A percentile compares a stretch with the other conserved stretches of the same genome.
Evolutionary conservation across 2,888 invertebrate genomes (phyloP).

Genomic region (Dryomyza anilis): DNA sequence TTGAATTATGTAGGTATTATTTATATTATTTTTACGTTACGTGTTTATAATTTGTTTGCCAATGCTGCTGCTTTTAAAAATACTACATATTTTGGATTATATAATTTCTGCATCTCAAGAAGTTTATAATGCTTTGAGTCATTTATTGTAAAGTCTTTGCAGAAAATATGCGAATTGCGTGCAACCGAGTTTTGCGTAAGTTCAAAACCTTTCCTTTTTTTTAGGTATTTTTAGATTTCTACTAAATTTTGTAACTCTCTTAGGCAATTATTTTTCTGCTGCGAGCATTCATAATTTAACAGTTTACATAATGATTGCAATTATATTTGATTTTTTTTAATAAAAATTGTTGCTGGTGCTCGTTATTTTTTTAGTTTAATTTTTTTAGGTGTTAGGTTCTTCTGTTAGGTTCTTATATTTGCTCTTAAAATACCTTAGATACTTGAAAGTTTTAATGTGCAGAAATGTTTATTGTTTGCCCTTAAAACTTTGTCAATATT

Average conservation of each 20-base stretch:
- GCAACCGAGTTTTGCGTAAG: too few relatives aligned
- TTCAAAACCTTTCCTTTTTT: too few relatives aligned
- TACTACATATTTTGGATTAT: conserved; percentile 6
- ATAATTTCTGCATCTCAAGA: not conserved
- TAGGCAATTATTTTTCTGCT: conserved; percentile 18
- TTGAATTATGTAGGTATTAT: conserved; percentile 28
- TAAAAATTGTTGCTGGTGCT: conserved; percentile 31
- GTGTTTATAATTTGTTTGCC: not conserved
- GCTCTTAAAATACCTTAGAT: conserved; percentile 35
- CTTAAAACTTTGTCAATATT: conserved; percentile 20
- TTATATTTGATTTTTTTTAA: conserved; percentile 25
- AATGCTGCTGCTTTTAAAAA: conserved; percentile 15
- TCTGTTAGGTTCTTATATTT: conserved; percentile 35
- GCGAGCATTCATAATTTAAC: not conserved
- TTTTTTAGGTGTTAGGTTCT: conserved; percentile 35
- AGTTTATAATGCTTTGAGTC: conserved; percentile 10
- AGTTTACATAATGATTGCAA: not conserved
- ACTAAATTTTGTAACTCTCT: too few relatives aligned
- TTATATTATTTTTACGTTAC: not conserved
- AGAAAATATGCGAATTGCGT: conserved; percentile 6
- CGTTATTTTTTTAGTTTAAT: conserved; percentile 28
- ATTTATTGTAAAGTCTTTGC: conserved; percentile 22
- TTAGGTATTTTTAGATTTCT: too few relatives aligned
- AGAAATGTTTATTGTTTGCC: conserved; percentile 26
- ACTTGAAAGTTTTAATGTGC: conserved; percentile 17